Conservation (phyloP, 2,888 invertebrate genomes). For the Perithous albicinctus region DNA sequence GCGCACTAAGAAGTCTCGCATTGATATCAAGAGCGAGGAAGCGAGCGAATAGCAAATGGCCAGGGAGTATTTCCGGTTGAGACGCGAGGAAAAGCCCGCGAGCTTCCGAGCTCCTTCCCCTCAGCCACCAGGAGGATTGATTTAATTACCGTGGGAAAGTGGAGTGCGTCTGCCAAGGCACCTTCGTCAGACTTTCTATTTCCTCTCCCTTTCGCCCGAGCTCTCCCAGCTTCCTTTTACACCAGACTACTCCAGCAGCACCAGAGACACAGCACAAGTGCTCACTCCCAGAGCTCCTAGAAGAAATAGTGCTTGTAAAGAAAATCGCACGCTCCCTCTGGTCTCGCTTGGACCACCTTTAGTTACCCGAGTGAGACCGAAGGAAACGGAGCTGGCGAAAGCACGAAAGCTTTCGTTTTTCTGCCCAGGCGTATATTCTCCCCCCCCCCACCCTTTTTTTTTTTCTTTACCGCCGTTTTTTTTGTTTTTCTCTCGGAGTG, state of each 20-base stretch:
- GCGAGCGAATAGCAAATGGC: conserved; percentile 42
- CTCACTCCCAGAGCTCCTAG: conserved; percentile 57
- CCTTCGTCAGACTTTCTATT: conserved; percentile 38
- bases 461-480: conserved; percentile 23
- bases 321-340: conserved; percentile 60
- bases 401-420: conserved; percentile 38
- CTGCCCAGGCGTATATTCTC: not conserved
- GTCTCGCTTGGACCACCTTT: conserved; percentile 41
- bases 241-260: conserved; percentile 24
- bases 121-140: conserved; percentile 71
- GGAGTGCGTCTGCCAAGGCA: conserved; percentile 66
- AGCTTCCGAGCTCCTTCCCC: conserved; percentile 51
- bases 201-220: conserved; percentile 1
- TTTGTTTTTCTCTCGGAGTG: conserved; percentile 39
- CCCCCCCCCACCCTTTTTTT: conserved; percentile 26
- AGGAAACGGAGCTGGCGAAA: conserved; percentile 45
- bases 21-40: conserved; percentile 58
- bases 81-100: conserved; percentile 54
- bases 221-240: conserved; percentile 34
- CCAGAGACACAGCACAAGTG: conserved; percentile 56
- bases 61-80: conserved; percentile 39
- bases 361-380: conserved; percentile 10
- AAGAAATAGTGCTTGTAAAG: conserved; percentile 68
- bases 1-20: conserved; percentile 60
- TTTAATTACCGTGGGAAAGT: conserved; percentile 78